Base-by-base conservation (phyloP, 2,888 invertebrate genomes). In the Scaptodrosophila latifasciaeformis region DNA sequence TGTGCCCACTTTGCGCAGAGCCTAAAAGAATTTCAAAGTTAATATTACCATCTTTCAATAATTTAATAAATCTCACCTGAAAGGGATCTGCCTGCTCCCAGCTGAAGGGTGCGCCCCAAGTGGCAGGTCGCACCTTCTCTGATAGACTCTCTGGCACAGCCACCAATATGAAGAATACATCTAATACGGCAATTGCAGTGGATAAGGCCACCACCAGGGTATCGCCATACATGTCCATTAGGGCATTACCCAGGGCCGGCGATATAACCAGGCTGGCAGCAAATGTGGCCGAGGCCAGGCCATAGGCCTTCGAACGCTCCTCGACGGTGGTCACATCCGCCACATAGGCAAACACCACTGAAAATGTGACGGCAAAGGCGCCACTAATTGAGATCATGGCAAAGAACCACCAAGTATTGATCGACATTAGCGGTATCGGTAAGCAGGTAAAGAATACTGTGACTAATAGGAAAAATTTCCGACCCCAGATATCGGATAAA, bases 401-500 rank as follows among this genome's bases (percentile, higher is more conserved):
- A 88, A 99, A 99, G 88, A 99, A 99, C 97, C 97, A 98, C 96
- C 96, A 99, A 44, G 99, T 97, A 88, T 98, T 99, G 85, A 99
- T 94, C 82, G 96, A 96, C 96, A 99, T 98, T 59, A 99, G 90
- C 49, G 99, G 99, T 85, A 99, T 99, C 48, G 99, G 99, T 74
- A 95, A 94, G 88, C 99, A 99, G 31, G 99, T 99, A 88, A 98
- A 98, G 87, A 98, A 96, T 81, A 99, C 98, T 46, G 99, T 99
- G 82, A 99, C 92, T 65, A 99, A 90, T 59, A 99, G 91, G 88
- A 99, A 99, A 86, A 98, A 93, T 88, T 99, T 99, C 72, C 99
- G 91, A 48, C 99, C 99, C 95, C 98, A 99, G 54, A 98, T 95
- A 88, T 99, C 99, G 19, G 97, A 97, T 44, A 99, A 89, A 1